Conservation (phyloP, 2,797 vertebrate species). For the Rhyacichthys aspro region DNA sequence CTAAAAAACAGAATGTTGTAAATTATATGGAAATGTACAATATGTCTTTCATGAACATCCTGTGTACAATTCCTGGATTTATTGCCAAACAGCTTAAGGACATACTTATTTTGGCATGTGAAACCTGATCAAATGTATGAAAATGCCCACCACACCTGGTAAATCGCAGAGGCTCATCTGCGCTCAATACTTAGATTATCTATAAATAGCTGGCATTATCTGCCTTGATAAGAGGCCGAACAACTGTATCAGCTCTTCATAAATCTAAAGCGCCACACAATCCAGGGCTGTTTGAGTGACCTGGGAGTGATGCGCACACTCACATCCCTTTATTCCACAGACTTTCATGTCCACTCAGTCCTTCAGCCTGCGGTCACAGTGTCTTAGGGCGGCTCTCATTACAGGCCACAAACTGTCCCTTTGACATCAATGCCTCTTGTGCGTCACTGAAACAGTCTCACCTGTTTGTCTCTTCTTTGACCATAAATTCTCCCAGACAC, state of each 20-base stretch:
- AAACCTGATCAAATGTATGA: conserved; percentile 18
- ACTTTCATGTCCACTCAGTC: conserved; percentile 23
- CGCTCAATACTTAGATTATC: conserved; percentile 78
- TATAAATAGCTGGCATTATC: conserved; percentile 82
- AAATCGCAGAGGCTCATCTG: conserved; percentile 63
- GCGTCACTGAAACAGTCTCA: not conserved
- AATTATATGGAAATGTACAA: no score
- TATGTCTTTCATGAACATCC: no score
- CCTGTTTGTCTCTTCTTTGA: conserved; percentile 1
- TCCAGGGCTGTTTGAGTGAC: conserved; percentile 33
- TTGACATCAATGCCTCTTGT: conserved; percentile 14
- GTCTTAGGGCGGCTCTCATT: not conserved
- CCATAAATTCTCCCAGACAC: no score
- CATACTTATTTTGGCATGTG: conserved; percentile 2
- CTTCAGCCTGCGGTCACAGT: not conserved
- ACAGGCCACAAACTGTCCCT: conserved; percentile 2
- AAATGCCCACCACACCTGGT: conserved; percentile 26
- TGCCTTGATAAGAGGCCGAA: conserved; percentile 68
- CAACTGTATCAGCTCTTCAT: conserved; percentile 71
- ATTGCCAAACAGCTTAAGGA: not conserved
- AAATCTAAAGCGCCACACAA: conserved; percentile 53
- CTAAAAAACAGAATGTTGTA: no score
- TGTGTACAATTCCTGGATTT: not conserved
- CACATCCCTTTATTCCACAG: conserved; percentile 14
- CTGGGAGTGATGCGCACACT: conserved; percentile 9